Evolutionary conservation across 37 sponge, comb jelly and placozoan species (phyloP).

Genomic region (Aplysina aerophoba): DNA sequence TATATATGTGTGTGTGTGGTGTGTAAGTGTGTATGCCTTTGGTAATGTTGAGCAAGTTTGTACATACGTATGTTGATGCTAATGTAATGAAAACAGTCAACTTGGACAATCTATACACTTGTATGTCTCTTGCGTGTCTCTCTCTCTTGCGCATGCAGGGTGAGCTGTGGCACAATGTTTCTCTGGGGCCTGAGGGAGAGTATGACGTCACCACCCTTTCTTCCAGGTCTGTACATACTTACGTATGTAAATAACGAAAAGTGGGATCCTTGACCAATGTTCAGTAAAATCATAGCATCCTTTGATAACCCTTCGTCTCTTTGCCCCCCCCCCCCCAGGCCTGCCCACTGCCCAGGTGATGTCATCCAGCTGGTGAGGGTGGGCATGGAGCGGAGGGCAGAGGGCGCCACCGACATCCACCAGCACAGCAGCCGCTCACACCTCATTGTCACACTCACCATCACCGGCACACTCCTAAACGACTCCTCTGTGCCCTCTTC

Average conservation of each 20-base stretch:
- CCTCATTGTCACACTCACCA: constrained; percentile 63
- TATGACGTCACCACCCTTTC: constrained; percentile 31
- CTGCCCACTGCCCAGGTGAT: constrained; percentile 20
- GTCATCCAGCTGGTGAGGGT: constrained; percentile 30
- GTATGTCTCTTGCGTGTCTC: no score
- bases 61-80: no score
- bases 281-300: no score
- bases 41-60: no score
- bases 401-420: constrained; percentile 54
- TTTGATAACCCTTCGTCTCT: neutral
- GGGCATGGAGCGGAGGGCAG: constrained; percentile 54
- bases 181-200: neutral
- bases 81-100: no score
- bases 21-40: no score
- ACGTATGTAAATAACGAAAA: neutral
- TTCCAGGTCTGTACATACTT: neutral
- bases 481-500: constrained; percentile 26
- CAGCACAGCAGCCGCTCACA: constrained; percentile 75
- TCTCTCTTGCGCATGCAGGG: no score
- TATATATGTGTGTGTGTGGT: no score
- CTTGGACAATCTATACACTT: no score
- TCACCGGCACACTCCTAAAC: neutral
- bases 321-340: neutral
- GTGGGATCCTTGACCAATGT: no score
- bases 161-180: no score